Conservation (phyloP, 1,140 invertebrate species). For the Bombus huntii region DNA sequence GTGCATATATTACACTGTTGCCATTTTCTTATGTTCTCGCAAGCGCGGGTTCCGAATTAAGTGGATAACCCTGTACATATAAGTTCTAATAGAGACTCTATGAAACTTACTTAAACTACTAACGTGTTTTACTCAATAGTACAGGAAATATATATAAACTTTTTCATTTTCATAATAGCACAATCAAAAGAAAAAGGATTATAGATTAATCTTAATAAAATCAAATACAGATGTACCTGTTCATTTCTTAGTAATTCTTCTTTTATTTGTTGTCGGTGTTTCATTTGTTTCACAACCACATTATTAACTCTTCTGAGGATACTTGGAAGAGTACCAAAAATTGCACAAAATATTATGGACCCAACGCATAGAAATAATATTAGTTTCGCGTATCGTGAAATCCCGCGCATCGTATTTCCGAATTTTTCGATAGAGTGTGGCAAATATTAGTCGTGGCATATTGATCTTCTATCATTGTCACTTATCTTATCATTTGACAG, state of each 20-base stretch:
- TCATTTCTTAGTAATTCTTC: neutral
- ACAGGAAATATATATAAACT: neutral
- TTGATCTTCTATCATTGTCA: neutral
- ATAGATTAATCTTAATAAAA: neutral
- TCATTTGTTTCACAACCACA: neutral
- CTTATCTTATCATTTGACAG: neutral
- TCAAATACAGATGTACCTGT: slow-evolving; percentile 25
- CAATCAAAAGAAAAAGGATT: neutral
- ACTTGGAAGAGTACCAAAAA: slow-evolving; percentile 1
- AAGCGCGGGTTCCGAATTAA: too few species aligned
- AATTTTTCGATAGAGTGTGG: neutral
- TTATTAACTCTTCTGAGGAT: neutral
- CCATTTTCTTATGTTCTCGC: too few species aligned
- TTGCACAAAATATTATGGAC: slow-evolving; percentile 30
- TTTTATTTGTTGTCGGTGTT: neutral
- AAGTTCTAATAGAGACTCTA: neutral
- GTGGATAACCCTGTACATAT: too few species aligned
- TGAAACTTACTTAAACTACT: neutral
- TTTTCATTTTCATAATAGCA: neutral
- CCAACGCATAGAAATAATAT: slow-evolving; percentile 23
- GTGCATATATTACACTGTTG: too few species aligned
- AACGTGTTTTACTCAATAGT: neutral
- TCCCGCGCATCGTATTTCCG: slow-evolving; percentile 36
- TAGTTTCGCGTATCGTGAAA: slow-evolving; percentile 23
- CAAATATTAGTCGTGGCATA: slow-evolving; percentile 40